phyloP scores from a whole-genome alignment of 2,888 invertebrate genomes.

The Leptinotarsa peninsularis region DNA sequence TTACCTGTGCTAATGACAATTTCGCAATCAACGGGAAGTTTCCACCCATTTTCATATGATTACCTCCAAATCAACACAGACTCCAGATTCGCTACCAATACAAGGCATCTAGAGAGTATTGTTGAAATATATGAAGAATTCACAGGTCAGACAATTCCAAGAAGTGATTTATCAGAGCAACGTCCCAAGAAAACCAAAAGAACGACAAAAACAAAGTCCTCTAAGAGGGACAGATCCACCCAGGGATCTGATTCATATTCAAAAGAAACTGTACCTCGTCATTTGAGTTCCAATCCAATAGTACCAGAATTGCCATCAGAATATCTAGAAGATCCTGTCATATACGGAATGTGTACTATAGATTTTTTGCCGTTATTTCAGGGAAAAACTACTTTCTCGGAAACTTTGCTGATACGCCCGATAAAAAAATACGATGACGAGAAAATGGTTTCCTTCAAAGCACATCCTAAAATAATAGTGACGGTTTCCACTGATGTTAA shows the following conservation, averaged over 20 bases:
- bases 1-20: background rate
- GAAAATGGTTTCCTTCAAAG: constrained; percentile 54
- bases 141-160: background rate
- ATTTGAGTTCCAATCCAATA: background rate
- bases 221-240: background rate
- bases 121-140: background rate
- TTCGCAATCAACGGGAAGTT: background rate
- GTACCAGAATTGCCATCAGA: background rate
- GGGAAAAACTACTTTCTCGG: constrained; percentile 48
- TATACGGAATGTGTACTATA: constrained; percentile 11
- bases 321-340: background rate
- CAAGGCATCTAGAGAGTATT: background rate
- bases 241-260: background rate
- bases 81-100: background rate
- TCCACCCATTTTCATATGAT: background rate
- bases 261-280: background rate
- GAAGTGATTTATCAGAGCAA: background rate
- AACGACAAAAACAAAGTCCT: background rate
- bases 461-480: constrained; percentile 57
- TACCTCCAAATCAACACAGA: background rate
- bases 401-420: constrained; percentile 53
- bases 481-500: constrained; percentile 50
- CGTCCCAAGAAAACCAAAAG: background rate
- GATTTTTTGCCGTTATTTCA: constrained; percentile 53
- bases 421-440: constrained; percentile 52